These are phyloP conservation scores for Collichthys lucidus DNA, from an alignment of 2,113 vertebrate genomes.

Conservation along the genomic window DNA sequence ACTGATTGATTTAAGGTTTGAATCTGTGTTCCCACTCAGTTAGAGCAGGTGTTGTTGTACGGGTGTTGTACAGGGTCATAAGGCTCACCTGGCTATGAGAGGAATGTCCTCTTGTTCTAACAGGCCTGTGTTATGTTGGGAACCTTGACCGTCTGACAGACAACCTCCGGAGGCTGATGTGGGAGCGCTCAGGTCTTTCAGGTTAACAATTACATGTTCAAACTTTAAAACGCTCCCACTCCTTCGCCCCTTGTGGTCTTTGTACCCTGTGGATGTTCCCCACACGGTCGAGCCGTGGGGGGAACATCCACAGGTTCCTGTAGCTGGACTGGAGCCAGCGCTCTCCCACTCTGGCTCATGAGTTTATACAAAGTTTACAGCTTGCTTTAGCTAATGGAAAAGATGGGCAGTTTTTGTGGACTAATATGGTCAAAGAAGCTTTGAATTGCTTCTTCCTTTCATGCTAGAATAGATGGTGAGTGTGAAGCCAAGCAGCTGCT, in stretches of 20 bases:
- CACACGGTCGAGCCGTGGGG: background rate
- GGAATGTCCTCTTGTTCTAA: constrained; percentile 81
- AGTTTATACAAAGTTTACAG: constrained; percentile 72
- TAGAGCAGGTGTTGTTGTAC: constrained; percentile 37
- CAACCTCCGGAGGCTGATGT: constrained; percentile 37
- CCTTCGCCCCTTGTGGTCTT: background rate
- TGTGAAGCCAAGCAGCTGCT: constrained; percentile 77
- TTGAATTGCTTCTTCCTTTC: constrained; percentile 58
- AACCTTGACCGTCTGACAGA: constrained; percentile 75
- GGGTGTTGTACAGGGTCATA: constrained; percentile 59
- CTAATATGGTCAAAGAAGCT: constrained; percentile 80
- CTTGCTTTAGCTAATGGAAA: constrained; percentile 74
- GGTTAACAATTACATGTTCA: constrained; percentile 62
- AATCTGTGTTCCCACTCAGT: constrained; percentile 1
- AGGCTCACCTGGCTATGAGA: constrained; percentile 71
- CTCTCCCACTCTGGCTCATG: constrained; percentile 47
- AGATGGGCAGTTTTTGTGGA: constrained; percentile 71
- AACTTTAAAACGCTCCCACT: background rate
- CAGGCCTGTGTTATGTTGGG: constrained; percentile 67
- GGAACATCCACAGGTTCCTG: constrained; percentile 34
- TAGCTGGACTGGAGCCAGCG: constrained; percentile 52
- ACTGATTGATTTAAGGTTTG: constrained; percentile 8
- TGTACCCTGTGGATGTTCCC: no score
- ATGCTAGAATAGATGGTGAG: constrained; percentile 62
- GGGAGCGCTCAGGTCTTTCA: constrained; percentile 20